Percentiles rank a stretch among this genome's conserved stretches.
Conservation (phyloP, 2,797 vertebrate species). For the Squalus acanthias region DNA sequence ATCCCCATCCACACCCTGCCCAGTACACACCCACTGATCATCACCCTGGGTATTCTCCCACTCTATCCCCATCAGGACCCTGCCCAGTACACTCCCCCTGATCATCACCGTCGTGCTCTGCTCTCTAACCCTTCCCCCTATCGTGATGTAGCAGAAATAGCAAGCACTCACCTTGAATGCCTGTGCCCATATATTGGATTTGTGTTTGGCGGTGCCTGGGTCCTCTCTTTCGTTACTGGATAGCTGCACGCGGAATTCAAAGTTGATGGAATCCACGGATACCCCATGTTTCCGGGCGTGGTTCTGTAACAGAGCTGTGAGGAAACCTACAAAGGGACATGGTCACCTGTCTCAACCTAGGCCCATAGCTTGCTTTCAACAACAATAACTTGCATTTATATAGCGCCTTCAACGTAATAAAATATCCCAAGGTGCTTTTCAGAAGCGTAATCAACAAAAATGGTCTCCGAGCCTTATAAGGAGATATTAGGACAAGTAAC, state of each 20-base stretch:
- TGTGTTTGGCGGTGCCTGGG: neutral
- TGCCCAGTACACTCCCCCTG: too few relatives aligned
- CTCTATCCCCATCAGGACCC: too few relatives aligned
- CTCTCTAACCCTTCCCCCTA: neutral
- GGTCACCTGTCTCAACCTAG: neutral
- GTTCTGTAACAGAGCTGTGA: conserved; percentile 6
- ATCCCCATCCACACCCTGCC: too few relatives aligned
- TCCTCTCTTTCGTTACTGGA: neutral
- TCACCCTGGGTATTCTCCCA: too few relatives aligned
- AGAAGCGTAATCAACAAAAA: too few relatives aligned
- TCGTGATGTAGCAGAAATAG: neutral
- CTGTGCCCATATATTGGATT: neutral
- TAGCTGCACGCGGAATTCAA: neutral
- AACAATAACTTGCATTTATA: neutral
- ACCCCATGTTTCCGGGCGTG: neutral
- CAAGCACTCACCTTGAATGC: neutral
- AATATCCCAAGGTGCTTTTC: too few relatives aligned
- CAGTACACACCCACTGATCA: too few relatives aligned
- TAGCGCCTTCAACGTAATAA: too few relatives aligned
- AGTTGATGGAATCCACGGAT: neutral
- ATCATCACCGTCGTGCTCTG: too few relatives aligned
- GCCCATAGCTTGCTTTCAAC: neutral
- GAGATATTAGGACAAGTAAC: too few relatives aligned
- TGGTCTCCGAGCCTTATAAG: too few relatives aligned
- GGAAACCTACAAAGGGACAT: neutral